Base-by-base conservation (phyloP, 2,888 invertebrate genomes). In the Monoplex corrugatus region DNA sequence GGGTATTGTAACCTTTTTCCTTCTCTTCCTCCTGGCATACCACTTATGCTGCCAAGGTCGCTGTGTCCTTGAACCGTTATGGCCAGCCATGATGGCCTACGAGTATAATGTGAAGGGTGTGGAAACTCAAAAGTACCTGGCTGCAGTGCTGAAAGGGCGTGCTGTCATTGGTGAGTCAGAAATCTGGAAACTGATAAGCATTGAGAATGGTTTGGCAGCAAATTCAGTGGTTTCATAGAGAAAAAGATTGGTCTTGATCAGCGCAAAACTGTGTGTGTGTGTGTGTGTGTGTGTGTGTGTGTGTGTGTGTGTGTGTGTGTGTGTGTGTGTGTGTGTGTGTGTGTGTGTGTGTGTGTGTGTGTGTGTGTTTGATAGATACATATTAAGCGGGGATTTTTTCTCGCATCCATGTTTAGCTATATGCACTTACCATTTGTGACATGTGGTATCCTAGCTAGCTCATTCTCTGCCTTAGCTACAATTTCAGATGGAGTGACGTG, bases 121-220 rank as follows among this genome's bases (percentile, higher is more conserved):
- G 57, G 93, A 94, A 80, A 95, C 95, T 0, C 93, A 93, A 89
- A 95, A 95, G 87, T 95, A 94, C 89, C 93, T 95, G 92, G 94
- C 92, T 87, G 94, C 93, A 63, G 93, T 95, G n/a, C 92, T 95
- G 38, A 92, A 92, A 78, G 94, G 93, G 57, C 93, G 93, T 87
- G 90, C 93, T 89, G 89, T 94, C n/a, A 89, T 94, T 89, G 95
- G 95, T 95, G 89, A 91, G 93, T 88, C n/a, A 23, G 44, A 6
- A 1, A 43, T 43, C 23, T 40, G 19, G 50, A 19, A 10, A 13
- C 50, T 50, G 10, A 13, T 50, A 13, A 19, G 50, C 19, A 13
- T 50, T 10, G 50, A 19, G 50, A 50, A 13, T 19, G 19, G 10
- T 50, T 50, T 50, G 19, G 50, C 50, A 13, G 50, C 10, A 50